Conservation (phyloP, 2,797 vertebrate genomes). For the Myotis pilosus region DNA sequence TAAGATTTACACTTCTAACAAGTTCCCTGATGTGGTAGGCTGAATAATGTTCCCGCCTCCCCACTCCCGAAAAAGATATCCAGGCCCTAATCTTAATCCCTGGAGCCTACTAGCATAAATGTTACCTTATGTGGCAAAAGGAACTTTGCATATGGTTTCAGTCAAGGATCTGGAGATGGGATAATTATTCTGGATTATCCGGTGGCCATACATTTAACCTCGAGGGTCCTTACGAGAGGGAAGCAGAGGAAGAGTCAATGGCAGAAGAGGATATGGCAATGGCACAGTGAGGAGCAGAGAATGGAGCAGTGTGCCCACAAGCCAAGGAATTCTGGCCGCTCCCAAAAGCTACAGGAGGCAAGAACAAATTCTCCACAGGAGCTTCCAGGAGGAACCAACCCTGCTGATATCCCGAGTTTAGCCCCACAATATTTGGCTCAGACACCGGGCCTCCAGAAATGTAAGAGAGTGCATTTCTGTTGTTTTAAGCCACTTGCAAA, state of each 20-base stretch:
- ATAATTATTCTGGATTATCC: not conserved
- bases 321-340: not conserved
- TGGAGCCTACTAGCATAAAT: not conserved
- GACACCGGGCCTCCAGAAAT: not conserved
- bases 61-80: not conserved
- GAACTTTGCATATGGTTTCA: not conserved
- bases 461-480: not conserved
- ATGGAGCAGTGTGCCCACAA: not conserved
- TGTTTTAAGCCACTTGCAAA: not conserved
- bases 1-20: not conserved
- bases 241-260: not conserved
- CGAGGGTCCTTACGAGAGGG: not conserved
- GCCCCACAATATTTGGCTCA: not conserved
- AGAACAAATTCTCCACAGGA: not conserved
- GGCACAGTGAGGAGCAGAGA: not conserved
- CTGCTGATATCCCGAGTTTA: not conserved
- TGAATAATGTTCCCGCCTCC: not conserved
- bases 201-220: not conserved
- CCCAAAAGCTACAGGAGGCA: not conserved
- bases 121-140: not conserved
- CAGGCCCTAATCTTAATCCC: not conserved
- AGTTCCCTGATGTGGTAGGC: not conserved
- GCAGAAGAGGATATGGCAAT: not conserved
- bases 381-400: not conserved
- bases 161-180: not conserved